Evolutionary conservation across 2,888 invertebrate genomes (phyloP).

Genomic region (Scaptomyza caliginosa): DNA sequence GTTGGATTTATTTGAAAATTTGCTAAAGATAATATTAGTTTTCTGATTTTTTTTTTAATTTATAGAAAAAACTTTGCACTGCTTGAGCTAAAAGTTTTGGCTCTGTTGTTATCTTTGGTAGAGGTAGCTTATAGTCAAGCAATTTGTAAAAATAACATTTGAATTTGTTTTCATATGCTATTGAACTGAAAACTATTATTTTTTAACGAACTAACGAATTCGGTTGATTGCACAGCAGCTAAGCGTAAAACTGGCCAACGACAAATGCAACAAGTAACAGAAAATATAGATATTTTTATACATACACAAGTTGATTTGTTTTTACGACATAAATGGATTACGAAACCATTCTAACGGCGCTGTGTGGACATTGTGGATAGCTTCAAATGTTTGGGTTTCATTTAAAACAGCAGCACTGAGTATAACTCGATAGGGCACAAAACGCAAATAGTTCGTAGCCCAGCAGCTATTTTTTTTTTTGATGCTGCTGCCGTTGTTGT

Average conservation of each 20-base stretch:
- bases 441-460: not conserved
- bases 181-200: constrained; percentile 57
- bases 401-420: constrained; percentile 37
- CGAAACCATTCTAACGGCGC: constrained; percentile 6
- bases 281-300: constrained; percentile 41
- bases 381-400: constrained; percentile 42
- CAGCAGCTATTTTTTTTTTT: not conserved
- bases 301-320: no score
- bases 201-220: constrained; percentile 70
- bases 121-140: constrained; percentile 9
- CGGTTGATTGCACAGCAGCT: constrained; percentile 66
- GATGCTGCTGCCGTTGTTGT: no score
- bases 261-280: constrained; percentile 49
- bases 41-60: no score
- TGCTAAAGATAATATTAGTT: not conserved
- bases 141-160: not conserved
- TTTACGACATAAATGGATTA: constrained; percentile 63
- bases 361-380: constrained; percentile 14
- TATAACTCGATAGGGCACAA: constrained; percentile 36
- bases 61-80: no score
- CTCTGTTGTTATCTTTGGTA: not conserved
- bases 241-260: constrained; percentile 33
- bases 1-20: not conserved
- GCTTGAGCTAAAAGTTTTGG: not conserved
- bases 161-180: constrained; percentile 1